Conservation (phyloP, 2,797 vertebrate species). For the Mustela erminea region DNA sequence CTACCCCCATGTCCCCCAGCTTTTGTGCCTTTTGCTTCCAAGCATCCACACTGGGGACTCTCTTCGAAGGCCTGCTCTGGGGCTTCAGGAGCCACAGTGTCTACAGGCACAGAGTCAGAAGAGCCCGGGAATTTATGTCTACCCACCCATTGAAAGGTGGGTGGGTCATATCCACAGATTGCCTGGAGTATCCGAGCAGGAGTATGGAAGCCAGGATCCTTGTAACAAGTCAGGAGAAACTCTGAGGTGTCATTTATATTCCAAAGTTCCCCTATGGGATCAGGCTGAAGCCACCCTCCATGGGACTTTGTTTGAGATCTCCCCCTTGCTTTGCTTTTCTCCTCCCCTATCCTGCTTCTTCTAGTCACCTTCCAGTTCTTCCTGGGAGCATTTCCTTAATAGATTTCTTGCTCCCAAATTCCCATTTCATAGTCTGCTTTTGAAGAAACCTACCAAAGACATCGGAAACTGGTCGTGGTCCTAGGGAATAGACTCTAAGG, state of each 20-base stretch:
- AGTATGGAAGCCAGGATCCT: neutral
- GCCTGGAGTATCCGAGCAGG: neutral
- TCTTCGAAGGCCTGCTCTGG: neutral
- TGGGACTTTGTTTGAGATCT: neutral
- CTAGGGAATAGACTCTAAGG: neutral
- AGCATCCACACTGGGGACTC: neutral
- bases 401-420: neutral
- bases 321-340: neutral
- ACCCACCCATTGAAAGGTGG: neutral
- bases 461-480: neutral
- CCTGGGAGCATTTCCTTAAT: neutral
- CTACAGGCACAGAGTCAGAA: neutral
- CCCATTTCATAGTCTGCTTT: neutral
- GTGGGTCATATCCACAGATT: neutral
- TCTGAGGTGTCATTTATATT: neutral
- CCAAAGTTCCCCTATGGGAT: neutral
- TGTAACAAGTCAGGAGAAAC: slow-evolving; percentile 19
- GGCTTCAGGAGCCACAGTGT: neutral
- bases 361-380: neutral
- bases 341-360: neutral
- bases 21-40: neutral
- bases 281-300: neutral
- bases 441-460: neutral
- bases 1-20: neutral
- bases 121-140: neutral